These are phyloP conservation scores for Acleris literana DNA, from an alignment of 2,888 invertebrate genomes.

Conservation along the genomic window DNA sequence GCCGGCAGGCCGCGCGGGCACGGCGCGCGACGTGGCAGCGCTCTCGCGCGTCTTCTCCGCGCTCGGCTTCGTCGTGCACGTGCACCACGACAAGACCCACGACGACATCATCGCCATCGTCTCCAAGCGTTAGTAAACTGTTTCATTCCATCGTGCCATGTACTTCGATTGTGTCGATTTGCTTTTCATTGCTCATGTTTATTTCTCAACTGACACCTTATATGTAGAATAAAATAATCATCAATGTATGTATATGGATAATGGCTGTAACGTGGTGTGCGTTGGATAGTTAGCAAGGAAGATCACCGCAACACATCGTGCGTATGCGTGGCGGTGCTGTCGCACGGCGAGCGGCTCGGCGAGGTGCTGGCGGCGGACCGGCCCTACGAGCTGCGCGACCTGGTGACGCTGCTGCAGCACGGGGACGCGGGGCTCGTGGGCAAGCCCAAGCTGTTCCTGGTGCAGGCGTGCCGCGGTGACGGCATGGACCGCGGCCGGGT, in stretches of 20 bases:
- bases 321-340: constrained; percentile 60
- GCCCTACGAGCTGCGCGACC: constrained; percentile 54
- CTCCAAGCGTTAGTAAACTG: constrained; percentile 44
- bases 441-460: constrained; percentile 64
- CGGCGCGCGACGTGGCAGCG: constrained; percentile 53
- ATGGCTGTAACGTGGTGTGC: neutral
- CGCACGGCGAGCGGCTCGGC: constrained; percentile 59
- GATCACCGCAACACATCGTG: constrained; percentile 63
- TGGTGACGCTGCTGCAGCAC: constrained; percentile 51
- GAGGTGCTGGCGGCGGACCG: constrained; percentile 57
- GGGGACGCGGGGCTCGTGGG: constrained; percentile 47
- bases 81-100: constrained; percentile 50
- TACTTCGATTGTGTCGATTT: too few species aligned
- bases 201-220: neutral
- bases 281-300: constrained; percentile 50
- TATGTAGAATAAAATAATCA: neutral
- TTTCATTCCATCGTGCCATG: neutral
- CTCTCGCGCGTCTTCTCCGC: constrained; percentile 50
- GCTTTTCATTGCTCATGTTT: too few species aligned
- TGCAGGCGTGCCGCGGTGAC: constrained; percentile 68
- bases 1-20: constrained; percentile 51
- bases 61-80: constrained; percentile 53
- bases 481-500: constrained; percentile 57
- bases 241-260: neutral
- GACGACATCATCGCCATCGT: constrained; percentile 51